Percentiles rank a stretch among this genome's conserved stretches.
phyloP scores from a whole-genome alignment of 2,888 invertebrate species.

The Mantis religiosa region DNA sequence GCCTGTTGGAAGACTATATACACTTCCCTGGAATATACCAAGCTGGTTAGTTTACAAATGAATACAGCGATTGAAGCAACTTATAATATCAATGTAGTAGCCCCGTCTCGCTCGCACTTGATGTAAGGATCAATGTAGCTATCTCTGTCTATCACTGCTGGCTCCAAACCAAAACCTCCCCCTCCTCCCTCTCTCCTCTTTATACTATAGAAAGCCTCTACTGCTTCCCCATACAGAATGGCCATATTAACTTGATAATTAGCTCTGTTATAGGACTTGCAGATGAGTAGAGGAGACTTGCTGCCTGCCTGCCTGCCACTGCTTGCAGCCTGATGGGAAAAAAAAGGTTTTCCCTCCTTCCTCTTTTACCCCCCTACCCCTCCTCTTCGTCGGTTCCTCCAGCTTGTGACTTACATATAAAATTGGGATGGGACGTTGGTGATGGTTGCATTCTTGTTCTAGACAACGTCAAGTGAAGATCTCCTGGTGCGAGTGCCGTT shows the following conservation, averaged over 20 bases:
- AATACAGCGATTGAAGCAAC: conserved; percentile 68
- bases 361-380: conserved; percentile 32
- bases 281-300: conserved; percentile 57
- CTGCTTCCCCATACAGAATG: conserved; percentile 58
- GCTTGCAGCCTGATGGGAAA: conserved; percentile 32
- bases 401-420: conserved; percentile 41
- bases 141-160: conserved; percentile 37
- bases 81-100: conserved; percentile 64
- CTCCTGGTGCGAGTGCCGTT: not conserved
- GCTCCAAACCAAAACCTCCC: conserved; percentile 31
- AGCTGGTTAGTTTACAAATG: conserved; percentile 61
- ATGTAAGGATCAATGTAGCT: conserved; percentile 21
- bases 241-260: conserved; percentile 88
- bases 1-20: conserved; percentile 22
- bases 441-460: conserved; percentile 39
- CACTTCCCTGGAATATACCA: conserved; percentile 29
- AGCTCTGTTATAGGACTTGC: conserved; percentile 85
- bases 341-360: conserved; percentile 35
- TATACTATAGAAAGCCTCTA: conserved; percentile 36
- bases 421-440: conserved; percentile 37
- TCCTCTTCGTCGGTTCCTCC: conserved; percentile 17
- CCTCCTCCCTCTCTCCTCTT: conserved; percentile 37
- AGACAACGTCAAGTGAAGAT: conserved; percentile 29
- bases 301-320: conserved; percentile 27
- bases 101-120: conserved; percentile 38